Evolutionary conservation across 1,140 invertebrate genomes (phyloP), one percentile per base, ranked within the genome.

Genomic region (Pissodes strobi): DNA sequence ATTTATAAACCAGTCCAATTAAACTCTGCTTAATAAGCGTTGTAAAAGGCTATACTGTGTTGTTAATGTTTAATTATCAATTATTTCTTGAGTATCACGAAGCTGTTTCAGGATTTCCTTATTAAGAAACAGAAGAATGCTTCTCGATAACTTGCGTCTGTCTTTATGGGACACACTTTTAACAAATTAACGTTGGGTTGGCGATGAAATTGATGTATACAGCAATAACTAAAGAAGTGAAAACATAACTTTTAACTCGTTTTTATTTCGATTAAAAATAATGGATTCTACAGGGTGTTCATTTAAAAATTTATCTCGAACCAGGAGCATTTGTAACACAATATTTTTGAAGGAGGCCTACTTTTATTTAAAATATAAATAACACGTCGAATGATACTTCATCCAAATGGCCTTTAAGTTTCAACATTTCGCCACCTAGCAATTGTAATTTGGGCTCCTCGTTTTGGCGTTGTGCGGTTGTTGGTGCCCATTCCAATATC

Each of bases 31-130:
- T 65, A 65, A 65, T 65, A 65, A 58, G 63, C 55, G 46, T 58
- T 65, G 55, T 65, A 65, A 65, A 59, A 59, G 63, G 53, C 63
- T 52, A 56, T 65, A 65, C 63, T 55, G 39, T 49, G 63, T 52
- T 58, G 63, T 65, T 65, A 65, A 65, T 65, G 63, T 65, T 65
- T 65, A 65, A 65, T 65, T 65, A 65, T 65, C 63, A 65, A 65
- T 65, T 65, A 65, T 55, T 59, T 56, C 53, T 48, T 23, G 63
- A 52, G 41, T 58, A 64, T 64, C 61, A 53, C 61, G 51, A 53
- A 64, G 51, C 56, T 23, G 61, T 56, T 65, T 58, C 63, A 45
- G 45, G 43, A 30, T 64, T 58, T 64, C 53, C 63, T 59, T 65
- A 58, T 58, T 58, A 58, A 65, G 55, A 12, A 48, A 46, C 39